Evolutionary conservation across 2,888 invertebrate genomes (phyloP).

Genomic region (Campoletis raptor): DNA sequence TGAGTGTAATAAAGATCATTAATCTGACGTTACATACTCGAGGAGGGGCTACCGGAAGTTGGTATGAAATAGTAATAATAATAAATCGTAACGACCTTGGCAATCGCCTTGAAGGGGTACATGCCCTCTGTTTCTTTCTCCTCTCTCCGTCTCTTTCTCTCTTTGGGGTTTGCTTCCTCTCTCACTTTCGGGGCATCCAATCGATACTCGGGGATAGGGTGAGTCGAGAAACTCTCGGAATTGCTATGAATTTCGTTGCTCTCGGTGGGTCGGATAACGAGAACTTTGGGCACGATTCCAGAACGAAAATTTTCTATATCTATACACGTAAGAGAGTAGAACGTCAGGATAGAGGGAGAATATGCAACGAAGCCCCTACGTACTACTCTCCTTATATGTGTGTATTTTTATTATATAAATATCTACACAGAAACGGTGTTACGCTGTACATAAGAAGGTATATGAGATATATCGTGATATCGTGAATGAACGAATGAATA

Average conservation of each 20-base stretch:
- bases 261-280: constrained; percentile 51
- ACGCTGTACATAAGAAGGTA: constrained; percentile 19
- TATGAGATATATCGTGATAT: constrained; percentile 47
- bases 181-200: constrained; percentile 34
- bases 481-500: constrained; percentile 69
- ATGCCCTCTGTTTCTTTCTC: constrained; percentile 18
- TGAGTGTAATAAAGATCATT: constrained; percentile 54
- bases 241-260: constrained; percentile 62
- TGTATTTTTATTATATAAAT: constrained; percentile 9
- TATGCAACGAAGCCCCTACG: constrained; percentile 3
- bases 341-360: constrained; percentile 31
- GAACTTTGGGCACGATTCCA: constrained; percentile 54
- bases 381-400: constrained; percentile 6
- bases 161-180: constrained; percentile 1
- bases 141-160: constrained; percentile 19
- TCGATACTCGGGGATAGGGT: constrained; percentile 59
- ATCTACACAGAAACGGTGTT: background rate
- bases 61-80: constrained; percentile 65
- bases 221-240: constrained; percentile 61
- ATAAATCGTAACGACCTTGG: constrained; percentile 70
- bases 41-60: constrained; percentile 62
- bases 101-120: constrained; percentile 55
- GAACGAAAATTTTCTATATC: constrained; percentile 25
- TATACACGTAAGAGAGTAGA: constrained; percentile 6
- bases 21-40: constrained; percentile 46